phyloP scores from a whole-genome alignment of 1,140 invertebrate genomes.

The Schlechtendalia chinensis region DNA sequence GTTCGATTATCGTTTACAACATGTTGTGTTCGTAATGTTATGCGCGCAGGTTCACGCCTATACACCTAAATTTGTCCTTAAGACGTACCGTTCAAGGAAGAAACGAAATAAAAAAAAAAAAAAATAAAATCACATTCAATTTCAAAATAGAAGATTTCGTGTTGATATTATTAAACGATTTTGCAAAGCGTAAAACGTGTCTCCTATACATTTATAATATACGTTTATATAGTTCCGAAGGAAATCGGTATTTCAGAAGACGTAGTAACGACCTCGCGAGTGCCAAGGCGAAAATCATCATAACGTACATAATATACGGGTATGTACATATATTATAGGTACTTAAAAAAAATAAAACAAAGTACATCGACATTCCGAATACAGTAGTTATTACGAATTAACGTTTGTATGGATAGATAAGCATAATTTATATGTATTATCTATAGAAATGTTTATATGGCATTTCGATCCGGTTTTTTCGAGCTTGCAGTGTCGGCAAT shows the following conservation, averaged over 20 bases:
- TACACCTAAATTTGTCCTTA: not conserved
- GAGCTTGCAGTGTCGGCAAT: not conserved
- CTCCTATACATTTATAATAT: not conserved
- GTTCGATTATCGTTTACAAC: no score
- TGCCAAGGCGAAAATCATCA: constrained; percentile 34
- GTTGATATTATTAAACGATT: constrained; percentile 28
- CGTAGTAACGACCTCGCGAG: constrained; percentile 24
- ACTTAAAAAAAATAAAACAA: not conserved
- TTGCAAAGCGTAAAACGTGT: constrained; percentile 10
- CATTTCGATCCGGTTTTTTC: not conserved
- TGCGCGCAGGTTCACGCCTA: no score
- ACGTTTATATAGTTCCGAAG: not conserved
- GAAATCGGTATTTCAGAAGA: constrained; percentile 27
- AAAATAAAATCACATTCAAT: no score
- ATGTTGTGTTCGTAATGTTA: no score
- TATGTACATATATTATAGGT: not conserved
- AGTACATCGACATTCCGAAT: constrained; percentile 22
- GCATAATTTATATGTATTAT: no score
- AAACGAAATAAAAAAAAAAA: no score
- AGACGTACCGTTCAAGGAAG: constrained; percentile 8
- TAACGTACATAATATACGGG: not conserved
- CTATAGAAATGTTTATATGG: no score
- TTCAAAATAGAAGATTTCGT: constrained; percentile 3
- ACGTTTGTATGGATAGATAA: no score
- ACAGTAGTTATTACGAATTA: not conserved